Conservation (phyloP, 2,888 invertebrate genomes). For the Drosophila maculinotata region DNA sequence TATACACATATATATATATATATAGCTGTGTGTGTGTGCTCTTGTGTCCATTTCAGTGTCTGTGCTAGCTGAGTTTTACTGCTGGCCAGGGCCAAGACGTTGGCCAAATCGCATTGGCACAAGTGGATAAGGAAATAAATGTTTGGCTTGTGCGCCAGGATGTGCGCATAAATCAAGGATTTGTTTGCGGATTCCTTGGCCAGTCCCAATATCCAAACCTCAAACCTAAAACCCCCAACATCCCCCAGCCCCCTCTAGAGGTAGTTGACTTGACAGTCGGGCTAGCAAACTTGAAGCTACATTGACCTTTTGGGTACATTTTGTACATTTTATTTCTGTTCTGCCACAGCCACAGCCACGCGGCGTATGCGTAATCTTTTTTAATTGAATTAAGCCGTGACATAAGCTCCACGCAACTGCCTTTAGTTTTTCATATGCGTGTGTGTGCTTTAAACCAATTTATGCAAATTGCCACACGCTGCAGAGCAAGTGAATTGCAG, state of each 20-base stretch:
- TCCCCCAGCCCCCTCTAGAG: conserved; percentile 30
- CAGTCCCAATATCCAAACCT: conserved; percentile 9
- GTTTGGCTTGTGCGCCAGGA: conserved; percentile 78
- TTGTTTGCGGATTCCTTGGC: conserved; percentile 78
- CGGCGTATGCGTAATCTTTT: conserved; percentile 75
- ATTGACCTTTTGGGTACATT: conserved; percentile 69
- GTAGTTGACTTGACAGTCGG: conserved; percentile 70
- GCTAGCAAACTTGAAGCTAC: conserved; percentile 14
- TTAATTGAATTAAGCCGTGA: conserved; percentile 79
- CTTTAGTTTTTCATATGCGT: conserved; percentile 1
- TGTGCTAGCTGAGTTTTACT: conserved; percentile 52
- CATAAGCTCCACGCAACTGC: conserved; percentile 55
- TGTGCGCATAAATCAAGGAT: conserved; percentile 82
- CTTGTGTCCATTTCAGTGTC: conserved; percentile 51
- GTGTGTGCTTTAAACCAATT: conserved; percentile 25
- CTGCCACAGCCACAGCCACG: conserved; percentile 22
- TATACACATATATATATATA: conserved; percentile 8
- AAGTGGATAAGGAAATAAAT: conserved; percentile 82
- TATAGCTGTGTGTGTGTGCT: conserved; percentile 18
- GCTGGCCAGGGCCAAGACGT: conserved; percentile 57
- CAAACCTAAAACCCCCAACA: neutral
- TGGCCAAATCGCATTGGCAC: conserved; percentile 77
- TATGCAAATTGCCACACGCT: conserved; percentile 64
- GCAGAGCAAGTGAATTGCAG: conserved; percentile 49
- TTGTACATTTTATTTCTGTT: conserved; percentile 16